A percentile compares a stretch with the other conserved stretches of the same genome.
Evolutionary conservation across 2,797 vertebrate species (phyloP).

Genomic region (Acrossocheilus fasciatus): DNA sequence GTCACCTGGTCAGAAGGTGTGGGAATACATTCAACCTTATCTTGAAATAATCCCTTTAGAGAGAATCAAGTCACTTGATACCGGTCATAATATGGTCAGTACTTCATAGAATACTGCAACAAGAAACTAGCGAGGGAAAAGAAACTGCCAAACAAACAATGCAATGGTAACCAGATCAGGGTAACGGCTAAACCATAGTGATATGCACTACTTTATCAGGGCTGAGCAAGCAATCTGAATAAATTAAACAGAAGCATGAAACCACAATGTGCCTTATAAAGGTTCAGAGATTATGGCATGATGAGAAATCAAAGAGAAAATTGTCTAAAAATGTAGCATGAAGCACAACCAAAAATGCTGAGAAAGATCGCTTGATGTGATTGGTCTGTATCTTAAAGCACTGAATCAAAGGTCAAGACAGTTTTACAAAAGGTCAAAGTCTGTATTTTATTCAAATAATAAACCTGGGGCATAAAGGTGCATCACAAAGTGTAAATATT

Average conservation of each 20-base stretch:
- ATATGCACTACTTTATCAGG: not conserved
- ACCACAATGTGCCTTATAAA: not conserved
- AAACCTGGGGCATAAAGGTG: conserved; percentile 28
- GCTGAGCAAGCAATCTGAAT: not conserved
- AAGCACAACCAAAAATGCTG: not conserved
- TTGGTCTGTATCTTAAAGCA: not conserved
- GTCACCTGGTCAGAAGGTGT: not conserved
- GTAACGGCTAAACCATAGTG: not conserved
- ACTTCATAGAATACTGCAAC: not conserved
- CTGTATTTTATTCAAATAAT: conserved; percentile 32
- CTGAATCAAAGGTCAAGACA: not conserved
- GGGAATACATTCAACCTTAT: not conserved
- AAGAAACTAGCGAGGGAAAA: conserved; percentile 19
- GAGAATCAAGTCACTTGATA: conserved; percentile 16
- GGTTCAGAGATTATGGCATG: not conserved
- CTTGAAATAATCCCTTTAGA: not conserved
- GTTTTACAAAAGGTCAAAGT: conserved; percentile 6
- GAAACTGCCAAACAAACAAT: conserved; percentile 35
- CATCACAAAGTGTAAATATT: not conserved
- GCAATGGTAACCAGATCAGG: conserved; percentile 1
- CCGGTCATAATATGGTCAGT: not conserved
- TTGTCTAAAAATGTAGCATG: not conserved
- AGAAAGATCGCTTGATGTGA: not conserved
- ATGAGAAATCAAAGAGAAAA: not conserved
- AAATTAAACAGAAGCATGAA: not conserved